Percentiles rank a stretch among this genome's conserved stretches.
Conservation (phyloP, 2,113 vertebrate genomes). For the Rhipidura dahli region DNA sequence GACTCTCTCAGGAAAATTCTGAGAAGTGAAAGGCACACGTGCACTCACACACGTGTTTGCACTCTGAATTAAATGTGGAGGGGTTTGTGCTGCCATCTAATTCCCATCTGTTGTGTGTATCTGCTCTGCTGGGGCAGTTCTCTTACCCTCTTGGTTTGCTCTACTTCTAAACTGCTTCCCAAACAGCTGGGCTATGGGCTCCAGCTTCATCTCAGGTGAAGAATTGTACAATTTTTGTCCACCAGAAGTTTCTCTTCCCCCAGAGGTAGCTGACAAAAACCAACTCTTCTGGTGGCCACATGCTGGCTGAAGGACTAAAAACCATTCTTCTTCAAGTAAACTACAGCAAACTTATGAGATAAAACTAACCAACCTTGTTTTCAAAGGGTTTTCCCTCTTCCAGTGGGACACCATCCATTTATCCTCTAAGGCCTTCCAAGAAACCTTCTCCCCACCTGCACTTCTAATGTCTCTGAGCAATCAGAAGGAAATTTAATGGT, state of each 20-base stretch:
- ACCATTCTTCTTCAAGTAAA: background rate
- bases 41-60: background rate
- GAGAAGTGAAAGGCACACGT: background rate
- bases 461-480: background rate
- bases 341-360: background rate
- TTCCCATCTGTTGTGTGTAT: background rate
- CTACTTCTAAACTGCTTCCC: background rate
- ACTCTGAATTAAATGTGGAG: background rate
- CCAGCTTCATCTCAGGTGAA: background rate
- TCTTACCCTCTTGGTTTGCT: background rate
- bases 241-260: background rate
- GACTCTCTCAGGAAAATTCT: background rate
- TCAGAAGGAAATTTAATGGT: background rate
- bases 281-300: background rate
- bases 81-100: background rate
- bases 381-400: background rate
- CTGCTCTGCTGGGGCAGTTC: background rate
- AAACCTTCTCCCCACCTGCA: background rate
- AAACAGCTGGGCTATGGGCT: background rate
- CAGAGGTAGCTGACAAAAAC: background rate
- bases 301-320: background rate
- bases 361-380: background rate
- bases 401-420: background rate
- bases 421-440: background rate
- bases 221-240: background rate